Evolutionary conservation across 2,113 vertebrate genomes (phyloP), one percentile per base, ranked within the genome.

Genomic region (Furnarius figulus): DNA sequence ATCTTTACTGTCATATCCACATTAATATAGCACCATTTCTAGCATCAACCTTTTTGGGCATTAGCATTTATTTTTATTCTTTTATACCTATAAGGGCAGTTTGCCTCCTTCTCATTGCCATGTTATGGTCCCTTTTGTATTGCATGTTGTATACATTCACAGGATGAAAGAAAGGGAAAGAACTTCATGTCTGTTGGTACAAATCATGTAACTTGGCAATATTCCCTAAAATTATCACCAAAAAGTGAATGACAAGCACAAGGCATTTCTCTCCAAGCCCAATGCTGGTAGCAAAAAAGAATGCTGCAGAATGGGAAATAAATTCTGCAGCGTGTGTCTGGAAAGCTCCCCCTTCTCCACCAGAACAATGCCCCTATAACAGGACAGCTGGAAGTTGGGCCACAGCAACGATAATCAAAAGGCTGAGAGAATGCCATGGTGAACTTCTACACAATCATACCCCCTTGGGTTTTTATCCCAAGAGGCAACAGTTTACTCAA

Each of bases 121-220:
- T 20, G 7, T 44, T 47, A 52, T 1, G 1, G 20, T 30, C 42
- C 19, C 28, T 73, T 80, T 35, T 2, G 2, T 27, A 44, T 15
- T 27, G 55, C 55, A 39, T 0, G 0, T 8, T 10, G 35, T 14
- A 1, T 16, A 37, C 6, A 10, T 10, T 8, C 13, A 27, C 8
- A 87, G 8, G 9, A 40, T 20, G 12, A 50, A 84, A 76, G 19
- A 73, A 88, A 76, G 12, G 7, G 9, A 37, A 86, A 62, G 14
- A 77, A 21, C 31, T 79, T 14, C 1, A 46, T 24, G 12, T 27
- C 6, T 44, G 17, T 62, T 81, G 27, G 30, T 28, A 74, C 28
- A 80, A 55, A 76, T 21, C 4, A 56, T 23, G 1, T 25, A 49
- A 58, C 14, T 24, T 55, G 42, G 33, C 23, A 85, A 9, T 14